Conservation (phyloP, 2,113 vertebrate species). For the Etheostoma cragini region DNA sequence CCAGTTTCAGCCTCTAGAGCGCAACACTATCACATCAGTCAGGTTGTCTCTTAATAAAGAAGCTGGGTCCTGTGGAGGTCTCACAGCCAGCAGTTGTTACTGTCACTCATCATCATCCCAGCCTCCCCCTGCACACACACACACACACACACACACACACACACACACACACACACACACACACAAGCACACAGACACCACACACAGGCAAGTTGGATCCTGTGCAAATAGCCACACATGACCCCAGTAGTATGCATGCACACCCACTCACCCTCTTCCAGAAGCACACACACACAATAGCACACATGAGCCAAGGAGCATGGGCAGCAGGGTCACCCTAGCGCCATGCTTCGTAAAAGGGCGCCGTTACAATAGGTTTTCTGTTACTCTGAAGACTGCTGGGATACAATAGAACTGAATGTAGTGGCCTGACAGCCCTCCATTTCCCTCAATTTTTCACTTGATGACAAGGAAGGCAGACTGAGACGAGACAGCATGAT, state of each 20-base stretch:
- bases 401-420: constrained; percentile 66
- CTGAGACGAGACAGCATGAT: constrained; percentile 78
- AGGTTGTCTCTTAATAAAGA: constrained; percentile 53
- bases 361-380: constrained; percentile 80
- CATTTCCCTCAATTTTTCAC: constrained; percentile 70
- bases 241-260: constrained; percentile 52
- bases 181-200: constrained; percentile 23
- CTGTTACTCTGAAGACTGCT: constrained; percentile 71
- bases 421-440: constrained; percentile 55
- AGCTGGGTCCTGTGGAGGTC: constrained; percentile 51
- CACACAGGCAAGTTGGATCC: constrained; percentile 56
- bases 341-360: constrained; percentile 81
- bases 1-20: constrained; percentile 41
- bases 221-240: constrained; percentile 74
- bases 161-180: constrained; percentile 33
- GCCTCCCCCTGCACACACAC: constrained; percentile 43
- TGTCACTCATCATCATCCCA: constrained; percentile 76
- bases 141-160: constrained; percentile 35
- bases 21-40: constrained; percentile 54
- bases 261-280: constrained; percentile 57
- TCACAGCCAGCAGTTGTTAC: constrained; percentile 73
- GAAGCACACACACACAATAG: constrained; percentile 35
- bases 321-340: constrained; percentile 78
- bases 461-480: constrained; percentile 68
- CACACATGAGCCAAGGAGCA: constrained; percentile 69